Base-by-base conservation (phyloP, 2,113 vertebrate genomes). In the Planiliza haematocheilus region DNA sequence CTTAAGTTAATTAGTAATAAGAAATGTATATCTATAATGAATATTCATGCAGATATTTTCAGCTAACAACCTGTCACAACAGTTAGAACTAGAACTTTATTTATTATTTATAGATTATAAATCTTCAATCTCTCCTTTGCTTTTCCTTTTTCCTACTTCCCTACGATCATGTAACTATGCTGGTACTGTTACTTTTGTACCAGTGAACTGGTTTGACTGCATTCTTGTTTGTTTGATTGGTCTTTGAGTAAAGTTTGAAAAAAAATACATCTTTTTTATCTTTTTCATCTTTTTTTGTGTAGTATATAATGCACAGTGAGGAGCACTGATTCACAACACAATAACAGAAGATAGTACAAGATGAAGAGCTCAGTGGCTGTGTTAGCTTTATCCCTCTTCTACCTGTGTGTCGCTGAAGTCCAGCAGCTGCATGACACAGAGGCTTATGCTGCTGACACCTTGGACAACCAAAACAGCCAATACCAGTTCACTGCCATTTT, bases 281-380 rank as follows among this genome's bases (percentile, higher is more conserved):
- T n/a, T n/a, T n/a, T n/a, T n/a, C n/a, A n/a, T n/a, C 62, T 51
- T 45, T 7, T 63, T 50, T 5, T 1, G 1, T 36, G 2, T 45
- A 18, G 7, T 79, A 79, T 76, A 69, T 56, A 82, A 61, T 7
- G 30, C 4, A 9, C 1, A 1, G 38, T 36, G 7, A 2, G 3
- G 9, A 51, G 41, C 64, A 58, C 18, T 21, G 14, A 42, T 34
- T 7, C 36, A 73, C 21, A 53, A 50, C 46, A 17, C 0, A 45
- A 2, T 16, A 81, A 50, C 24, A 49, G 11, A 66, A 13, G 0
- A 0, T 1, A 30, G 8, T 2, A 37, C 41, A 73, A 56, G 70
- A 88, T 83, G 76, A 67, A 55, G 64, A 63, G 50, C 21, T 37
- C 2, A 2, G 16, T 66, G 20, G n/a, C 10, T 50, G 7, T 58